A percentile compares a stretch with the other conserved stretches of the same genome.
Conservation (phyloP, 2,113 vertebrate species). For the Microcebus ravelobensis region DNA sequence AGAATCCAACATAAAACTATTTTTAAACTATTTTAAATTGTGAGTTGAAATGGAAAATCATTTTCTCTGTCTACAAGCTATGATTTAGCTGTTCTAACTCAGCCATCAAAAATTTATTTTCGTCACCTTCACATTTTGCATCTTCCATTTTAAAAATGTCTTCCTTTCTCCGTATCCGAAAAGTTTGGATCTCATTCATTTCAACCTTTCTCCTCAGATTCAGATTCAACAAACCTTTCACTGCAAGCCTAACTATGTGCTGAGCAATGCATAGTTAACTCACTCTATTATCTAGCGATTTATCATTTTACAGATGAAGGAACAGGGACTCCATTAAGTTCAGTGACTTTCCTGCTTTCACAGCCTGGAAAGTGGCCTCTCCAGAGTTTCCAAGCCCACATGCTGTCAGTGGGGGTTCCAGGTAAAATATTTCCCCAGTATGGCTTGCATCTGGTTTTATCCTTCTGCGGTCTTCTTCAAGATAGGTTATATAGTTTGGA, state of each 20-base stretch:
- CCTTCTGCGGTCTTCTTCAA: neutral
- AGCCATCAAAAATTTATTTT: constrained; percentile 13
- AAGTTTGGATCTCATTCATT: constrained; percentile 15
- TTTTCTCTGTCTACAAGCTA: neutral
- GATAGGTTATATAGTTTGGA: neutral
- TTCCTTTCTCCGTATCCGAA: constrained; percentile 15
- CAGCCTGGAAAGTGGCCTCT: neutral
- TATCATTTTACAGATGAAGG: constrained; percentile 38
- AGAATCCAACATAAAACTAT: constrained; percentile 17
- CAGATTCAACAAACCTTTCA: constrained; percentile 20
- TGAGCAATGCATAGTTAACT: constrained; percentile 20
- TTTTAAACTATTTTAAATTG: constrained; percentile 19
- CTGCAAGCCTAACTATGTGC: constrained; percentile 14
- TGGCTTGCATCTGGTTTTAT: neutral
- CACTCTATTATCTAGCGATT: constrained; percentile 12
- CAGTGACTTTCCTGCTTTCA: constrained; percentile 13
- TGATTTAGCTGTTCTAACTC: neutral
- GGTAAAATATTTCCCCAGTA: neutral
- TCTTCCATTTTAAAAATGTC: constrained; percentile 42
- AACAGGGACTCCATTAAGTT: constrained; percentile 1
- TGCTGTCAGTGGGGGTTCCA: neutral
- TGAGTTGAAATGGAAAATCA: constrained; percentile 50
- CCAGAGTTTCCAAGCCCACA: neutral
- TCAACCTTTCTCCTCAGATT: neutral
- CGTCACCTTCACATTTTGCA: constrained; percentile 27